Evolutionary conservation across 2,888 invertebrate species (phyloP).

Genomic region (Sphaerophoria taeniata): DNA sequence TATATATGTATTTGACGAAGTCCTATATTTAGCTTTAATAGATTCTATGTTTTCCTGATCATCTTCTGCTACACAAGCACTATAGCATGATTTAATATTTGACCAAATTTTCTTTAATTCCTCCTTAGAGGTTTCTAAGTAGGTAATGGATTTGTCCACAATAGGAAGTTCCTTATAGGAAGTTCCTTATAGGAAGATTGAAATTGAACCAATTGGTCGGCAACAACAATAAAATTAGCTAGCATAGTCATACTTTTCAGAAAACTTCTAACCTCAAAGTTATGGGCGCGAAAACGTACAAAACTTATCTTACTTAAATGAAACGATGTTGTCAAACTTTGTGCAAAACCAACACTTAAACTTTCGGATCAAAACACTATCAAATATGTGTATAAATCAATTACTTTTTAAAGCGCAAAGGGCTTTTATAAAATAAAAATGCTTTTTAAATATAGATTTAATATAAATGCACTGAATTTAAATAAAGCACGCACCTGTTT

Average conservation of each 20-base stretch:
- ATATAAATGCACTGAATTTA: background rate
- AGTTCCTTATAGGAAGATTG: slow-evolving; percentile 1
- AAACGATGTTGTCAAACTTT: background rate
- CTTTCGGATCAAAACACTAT: background rate
- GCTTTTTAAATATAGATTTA: background rate
- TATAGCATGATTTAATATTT: background rate
- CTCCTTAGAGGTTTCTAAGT: background rate
- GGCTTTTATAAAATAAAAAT: background rate
- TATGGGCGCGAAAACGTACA: background rate
- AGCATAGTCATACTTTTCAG: background rate
- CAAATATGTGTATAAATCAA: background rate
- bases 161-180: too few relatives aligned
- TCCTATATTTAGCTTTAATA: background rate
- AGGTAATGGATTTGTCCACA: slow-evolving; percentile 1
- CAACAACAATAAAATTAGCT: background rate
- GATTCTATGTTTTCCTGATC: background rate
- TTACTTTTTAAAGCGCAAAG: background rate
- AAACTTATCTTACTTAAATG: background rate
- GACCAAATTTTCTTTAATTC: background rate
- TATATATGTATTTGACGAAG: background rate
- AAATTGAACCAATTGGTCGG: slow-evolving; percentile 1
- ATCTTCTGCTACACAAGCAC: background rate
- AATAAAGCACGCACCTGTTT: background rate
- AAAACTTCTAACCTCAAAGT: slow-evolving; percentile 1
- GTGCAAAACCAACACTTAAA: background rate